Base-by-base conservation (phyloP, 2,113 vertebrate genomes). In the Ptyas mucosa region DNA sequence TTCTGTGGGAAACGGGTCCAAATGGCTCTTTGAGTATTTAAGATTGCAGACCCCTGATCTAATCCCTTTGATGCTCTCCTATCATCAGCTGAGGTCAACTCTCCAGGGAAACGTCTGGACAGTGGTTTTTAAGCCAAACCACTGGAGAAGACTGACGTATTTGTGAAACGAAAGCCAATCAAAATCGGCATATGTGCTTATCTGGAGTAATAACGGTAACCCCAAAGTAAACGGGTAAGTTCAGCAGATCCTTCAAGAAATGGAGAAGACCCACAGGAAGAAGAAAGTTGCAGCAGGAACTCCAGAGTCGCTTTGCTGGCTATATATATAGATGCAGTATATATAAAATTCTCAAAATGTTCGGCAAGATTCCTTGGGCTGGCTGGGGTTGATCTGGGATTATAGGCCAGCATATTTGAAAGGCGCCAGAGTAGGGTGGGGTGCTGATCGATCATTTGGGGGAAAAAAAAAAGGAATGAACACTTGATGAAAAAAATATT, bases 381-480 rank as follows among this genome's bases (percentile, higher is more conserved):
- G n/a, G 64, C 64, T 14, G 64, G n/a, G n/a, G n/a, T 75, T 34
- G 14, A 18, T 34, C 14, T 75, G 64, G 18, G 18, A 1, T 15
- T n/a, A 69, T 75, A 18, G 14, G 34, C 5, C 64, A 75, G n/a
- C 64, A 34, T 34, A 75, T n/a, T 34, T 75, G n/a, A 75, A 75
- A 75, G 69, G n/a, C 15, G 7, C 7, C n/a, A 75, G 69, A 75
- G n/a, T 39, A 8, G 15, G 15, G 7, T 20, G 14, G 69, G n/a
- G 69, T 75, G 7, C 14, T 34, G n/a, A 34, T 34, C 2, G 2
- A 75, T 18, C 2, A 1, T 20, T n/a, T 34, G 55, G 55, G 23
- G 10, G 0, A 2, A 8, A 1, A 14, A 1, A 14, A 14, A n/a
- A 15, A 14, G 18, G n/a, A 34, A 75, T 8, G 69, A 75, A 75